A percentile compares a stretch with the other conserved stretches of the same genome.
Evolutionary conservation across 2,888 invertebrate species (phyloP).

Genomic region (Caenorhabditis wallacei): DNA sequence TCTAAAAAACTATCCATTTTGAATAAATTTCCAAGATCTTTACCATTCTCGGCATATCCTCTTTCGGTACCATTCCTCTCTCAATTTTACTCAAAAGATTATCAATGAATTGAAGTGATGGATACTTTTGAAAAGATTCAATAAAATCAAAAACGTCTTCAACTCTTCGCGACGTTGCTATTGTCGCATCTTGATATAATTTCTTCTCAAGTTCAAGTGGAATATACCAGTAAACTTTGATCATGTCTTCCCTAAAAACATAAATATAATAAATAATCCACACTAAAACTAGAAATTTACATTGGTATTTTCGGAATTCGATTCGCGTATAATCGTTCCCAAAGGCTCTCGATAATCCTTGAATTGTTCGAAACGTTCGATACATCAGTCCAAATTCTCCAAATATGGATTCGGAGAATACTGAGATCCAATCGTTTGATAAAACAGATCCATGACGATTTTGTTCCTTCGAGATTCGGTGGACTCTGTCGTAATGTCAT

Average conservation of each 20-base stretch:
- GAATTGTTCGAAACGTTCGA: constrained; percentile 19
- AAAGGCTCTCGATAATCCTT: constrained; percentile 18
- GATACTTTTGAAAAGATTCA: constrained; percentile 12
- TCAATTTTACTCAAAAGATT: constrained; percentile 50
- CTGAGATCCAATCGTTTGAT: constrained; percentile 23
- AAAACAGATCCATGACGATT: constrained; percentile 39
- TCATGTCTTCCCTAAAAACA: constrained; percentile 27
- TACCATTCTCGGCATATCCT: constrained; percentile 47
- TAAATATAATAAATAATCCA: background rate
- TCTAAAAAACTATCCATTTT: constrained; percentile 19
- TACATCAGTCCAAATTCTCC: constrained; percentile 53
- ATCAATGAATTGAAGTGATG: constrained; percentile 28
- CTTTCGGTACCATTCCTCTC: constrained; percentile 37
- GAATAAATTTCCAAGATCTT: background rate
- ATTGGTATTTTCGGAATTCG: constrained; percentile 6
- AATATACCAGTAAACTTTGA: constrained; percentile 42
- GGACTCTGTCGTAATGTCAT: constrained; percentile 39
- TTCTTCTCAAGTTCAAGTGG: constrained; percentile 36
- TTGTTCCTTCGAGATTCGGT: constrained; percentile 4
- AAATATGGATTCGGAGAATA: constrained; percentile 31
- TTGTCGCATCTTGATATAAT: constrained; percentile 5
- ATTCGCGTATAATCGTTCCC: constrained; percentile 37
- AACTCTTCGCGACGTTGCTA: constrained; percentile 23
- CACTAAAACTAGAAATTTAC: constrained; percentile 12
- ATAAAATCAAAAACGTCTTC: constrained; percentile 44